Conservation (phyloP, 2,113 vertebrate species). For the Pseudopodoces humilis region DNA sequence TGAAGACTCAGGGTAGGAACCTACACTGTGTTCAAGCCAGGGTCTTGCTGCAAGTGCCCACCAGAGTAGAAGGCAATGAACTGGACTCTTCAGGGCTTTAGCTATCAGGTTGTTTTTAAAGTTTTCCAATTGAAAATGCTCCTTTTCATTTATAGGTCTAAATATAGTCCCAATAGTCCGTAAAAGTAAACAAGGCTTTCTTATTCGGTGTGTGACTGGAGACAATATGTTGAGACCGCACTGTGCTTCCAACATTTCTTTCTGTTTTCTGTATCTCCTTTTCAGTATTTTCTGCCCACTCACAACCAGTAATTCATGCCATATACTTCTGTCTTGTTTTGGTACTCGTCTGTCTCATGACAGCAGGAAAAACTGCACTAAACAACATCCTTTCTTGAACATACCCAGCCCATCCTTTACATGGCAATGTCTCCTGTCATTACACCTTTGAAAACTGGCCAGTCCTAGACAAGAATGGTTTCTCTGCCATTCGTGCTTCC, state of each 20-base stretch:
- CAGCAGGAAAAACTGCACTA: background rate
- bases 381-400: background rate
- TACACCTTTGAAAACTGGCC: background rate
- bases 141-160: background rate
- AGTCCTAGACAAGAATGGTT: background rate
- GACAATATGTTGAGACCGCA: background rate
- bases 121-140: background rate
- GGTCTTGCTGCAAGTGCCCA: background rate
- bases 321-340: background rate
- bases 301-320: background rate
- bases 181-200: background rate
- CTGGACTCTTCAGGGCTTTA: background rate
- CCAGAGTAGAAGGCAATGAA: background rate
- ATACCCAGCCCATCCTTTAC: background rate
- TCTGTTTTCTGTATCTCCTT: background rate
- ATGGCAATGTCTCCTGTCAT: background rate
- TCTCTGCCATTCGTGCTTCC: background rate
- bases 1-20: background rate
- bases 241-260: background rate
- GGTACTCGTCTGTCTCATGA: background rate
- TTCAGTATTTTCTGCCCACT: background rate
- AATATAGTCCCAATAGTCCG: background rate
- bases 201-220: background rate
- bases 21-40: background rate
- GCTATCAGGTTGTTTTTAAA: background rate